Conservation (phyloP, 2,797 vertebrate species). For the Gephyroberyx darwinii region DNA sequence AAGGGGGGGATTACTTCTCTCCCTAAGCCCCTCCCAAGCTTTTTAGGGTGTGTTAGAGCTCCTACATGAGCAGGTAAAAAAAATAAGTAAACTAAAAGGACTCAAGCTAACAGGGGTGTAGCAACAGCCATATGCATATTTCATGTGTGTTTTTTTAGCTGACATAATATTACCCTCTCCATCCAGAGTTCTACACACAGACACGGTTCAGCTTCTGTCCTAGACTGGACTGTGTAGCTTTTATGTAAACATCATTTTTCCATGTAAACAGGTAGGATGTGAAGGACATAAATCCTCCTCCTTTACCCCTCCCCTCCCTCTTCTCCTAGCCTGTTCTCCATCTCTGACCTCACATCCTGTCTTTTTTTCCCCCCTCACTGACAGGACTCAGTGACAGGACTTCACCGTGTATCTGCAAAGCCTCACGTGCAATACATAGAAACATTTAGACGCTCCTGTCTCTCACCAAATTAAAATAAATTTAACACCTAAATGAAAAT, state of each 20-base stretch:
- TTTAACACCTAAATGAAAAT: neutral
- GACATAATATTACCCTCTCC: neutral
- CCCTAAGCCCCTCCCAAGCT: slow-evolving; percentile 68
- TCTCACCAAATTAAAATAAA: neutral
- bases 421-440: neutral
- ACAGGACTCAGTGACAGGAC: slow-evolving; percentile 7
- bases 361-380: neutral
- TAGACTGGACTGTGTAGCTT: slow-evolving; percentile 34
- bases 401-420: slow-evolving; percentile 17
- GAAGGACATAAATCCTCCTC: slow-evolving; percentile 46
- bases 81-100: neutral
- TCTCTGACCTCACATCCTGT: neutral
- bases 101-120: neutral
- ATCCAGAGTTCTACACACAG: slow-evolving; percentile 6
- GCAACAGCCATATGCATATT: neutral
- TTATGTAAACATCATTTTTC: slow-evolving; percentile 50
- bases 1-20: slow-evolving; percentile 73
- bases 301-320: neutral
- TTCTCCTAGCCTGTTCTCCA: slow-evolving; percentile 9
- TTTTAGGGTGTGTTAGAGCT: slow-evolving; percentile 33
- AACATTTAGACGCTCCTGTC: slow-evolving; percentile 1
- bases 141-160: neutral
- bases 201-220: neutral
- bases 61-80: slow-evolving; percentile 1
- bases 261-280: slow-evolving; percentile 57